Base-by-base conservation (phyloP, 2,888 invertebrate species). In the Disparrhopalites patrizii region DNA sequence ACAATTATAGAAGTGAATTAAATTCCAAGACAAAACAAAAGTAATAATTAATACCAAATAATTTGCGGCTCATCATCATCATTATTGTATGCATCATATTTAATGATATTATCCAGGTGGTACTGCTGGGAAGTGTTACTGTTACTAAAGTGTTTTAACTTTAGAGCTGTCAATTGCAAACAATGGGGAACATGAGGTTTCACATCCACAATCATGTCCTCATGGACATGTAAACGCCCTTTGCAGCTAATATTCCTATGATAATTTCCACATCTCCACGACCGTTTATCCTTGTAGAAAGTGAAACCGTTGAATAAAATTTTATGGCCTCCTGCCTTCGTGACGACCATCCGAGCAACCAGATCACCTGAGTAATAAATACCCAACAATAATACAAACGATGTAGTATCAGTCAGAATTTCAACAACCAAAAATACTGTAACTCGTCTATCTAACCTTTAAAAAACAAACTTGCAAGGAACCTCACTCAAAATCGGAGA, bases 231-330 rank as follows among this genome's bases (percentile, higher is more conserved):
- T 56, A 56, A 56, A 10, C 56, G 56, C 1, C 56, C 38, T 33
- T 56, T 56, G 27, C 56, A 56, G 25, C 23, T n/a, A 56, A 25
- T 20, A 33, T 38, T 56, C 27, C 23, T 56, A 47, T 47, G 47
- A 33, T 56, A 56, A 38, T 56, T 38, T 20, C 56, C 20, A n/a
- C 56, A 56, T 56, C 56, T 36, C 56, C 56, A 56, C 2, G 38
- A 38, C 15, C 33, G 23, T 38, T 56, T 56, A 38, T 56, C 56
- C 23, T 33, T 56, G 23, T 33, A 23, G 56, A 33, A 56, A 10
- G 38, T 33, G 36, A 36, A 56, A 33, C 27, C 36, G 36, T 56
- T 20, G 56, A 33, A 38, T 33, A 56, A 38, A 18, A 56, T 36
- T 38, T 56, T 56, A 25, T 31, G 13, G 10, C 56, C 56, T 56